Base-by-base conservation (phyloP, 1,140 invertebrate species). In the Triops cancriformis region DNA sequence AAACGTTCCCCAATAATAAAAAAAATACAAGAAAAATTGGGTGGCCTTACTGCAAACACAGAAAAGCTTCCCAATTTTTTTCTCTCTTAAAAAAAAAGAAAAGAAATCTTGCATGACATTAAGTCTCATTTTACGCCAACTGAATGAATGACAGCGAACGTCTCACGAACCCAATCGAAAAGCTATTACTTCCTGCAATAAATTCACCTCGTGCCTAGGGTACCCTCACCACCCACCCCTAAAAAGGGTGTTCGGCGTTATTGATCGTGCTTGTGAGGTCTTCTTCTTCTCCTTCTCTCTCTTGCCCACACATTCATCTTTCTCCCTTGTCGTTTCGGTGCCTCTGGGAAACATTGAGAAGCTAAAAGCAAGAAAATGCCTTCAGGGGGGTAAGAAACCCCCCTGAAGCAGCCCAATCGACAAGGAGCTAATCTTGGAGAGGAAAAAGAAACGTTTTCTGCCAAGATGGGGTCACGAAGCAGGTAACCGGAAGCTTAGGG, bases 251-350 rank as follows among this genome's bases (percentile, higher is more conserved):
- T 64, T 64, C 51, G 51, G 51, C 51, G 14, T 64, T 64, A 64
- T 64, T 64, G 51, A 64, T 64, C 51, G 51, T 64, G 51, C 51
- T 9, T 37, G 31, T 64, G 51, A 64, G 51, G 51, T 64, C 51
- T 64, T 64, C 31, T 64, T 64, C 51, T 64, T 14, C 6, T 23
- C 18, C 51, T n/a, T 64, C 51, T 64, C 51, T 64, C 51, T 64
- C 31, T 37, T 37, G 31, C 31, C 2, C 31, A 2, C 31, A 7
- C 7, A 37, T 37, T 37, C 31, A 37, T 64, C 51, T 18, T 23
- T 10, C n/a, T 64, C 18, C 51, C 51, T 18, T 64, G 18, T 64
- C 45, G 14, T 64, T 64, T 14, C 51, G 31, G 31, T 64, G 10
- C 51, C 51, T 64, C 18, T 64, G 23, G 18, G 51, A 12, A 64